phyloP scores from a whole-genome alignment of 2,113 vertebrate genomes.

The Lepus timidus region DNA sequence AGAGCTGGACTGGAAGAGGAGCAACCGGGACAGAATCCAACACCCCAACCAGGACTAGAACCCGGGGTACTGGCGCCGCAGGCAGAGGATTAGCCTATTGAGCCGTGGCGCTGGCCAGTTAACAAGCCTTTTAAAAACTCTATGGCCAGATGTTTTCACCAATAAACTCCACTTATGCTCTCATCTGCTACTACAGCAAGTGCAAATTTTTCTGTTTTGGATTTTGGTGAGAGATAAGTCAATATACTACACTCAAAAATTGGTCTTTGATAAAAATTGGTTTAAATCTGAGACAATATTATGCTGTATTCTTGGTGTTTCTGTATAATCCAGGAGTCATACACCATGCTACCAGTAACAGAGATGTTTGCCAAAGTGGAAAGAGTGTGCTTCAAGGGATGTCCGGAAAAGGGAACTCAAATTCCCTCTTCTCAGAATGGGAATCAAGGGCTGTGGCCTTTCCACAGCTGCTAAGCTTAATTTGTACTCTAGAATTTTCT shows the following conservation, averaged over 20 bases:
- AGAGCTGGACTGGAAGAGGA: no score
- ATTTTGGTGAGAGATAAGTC: slow-evolving; percentile 25
- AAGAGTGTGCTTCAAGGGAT: slow-evolving; percentile 5
- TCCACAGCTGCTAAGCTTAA: slow-evolving; percentile 9
- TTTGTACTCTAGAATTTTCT: background rate
- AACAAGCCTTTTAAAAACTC: background rate
- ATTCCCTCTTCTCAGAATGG: background rate
- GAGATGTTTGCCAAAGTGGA: background rate
- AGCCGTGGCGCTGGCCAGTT: no score
- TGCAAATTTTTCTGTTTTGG: background rate
- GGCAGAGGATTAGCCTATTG: no score
- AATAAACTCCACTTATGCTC: background rate
- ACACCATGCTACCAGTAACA: background rate
- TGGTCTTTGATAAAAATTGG: slow-evolving; percentile 12
- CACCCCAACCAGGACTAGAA: no score
- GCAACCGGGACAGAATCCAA: no score
- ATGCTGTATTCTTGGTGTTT: background rate
- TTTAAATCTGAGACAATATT: slow-evolving; percentile 41
- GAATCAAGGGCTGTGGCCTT: background rate
- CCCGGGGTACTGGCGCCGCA: no score
- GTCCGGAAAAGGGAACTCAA: background rate
- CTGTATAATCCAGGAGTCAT: slow-evolving; percentile 19
- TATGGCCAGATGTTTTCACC: background rate
- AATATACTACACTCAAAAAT: background rate
- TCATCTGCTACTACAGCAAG: background rate